Percentiles rank a stretch among this genome's conserved stretches.
These are phyloP conservation scores for Cyprinella venusta DNA, from an alignment of 2,797 vertebrate genomes.

Conservation along the genomic window DNA sequence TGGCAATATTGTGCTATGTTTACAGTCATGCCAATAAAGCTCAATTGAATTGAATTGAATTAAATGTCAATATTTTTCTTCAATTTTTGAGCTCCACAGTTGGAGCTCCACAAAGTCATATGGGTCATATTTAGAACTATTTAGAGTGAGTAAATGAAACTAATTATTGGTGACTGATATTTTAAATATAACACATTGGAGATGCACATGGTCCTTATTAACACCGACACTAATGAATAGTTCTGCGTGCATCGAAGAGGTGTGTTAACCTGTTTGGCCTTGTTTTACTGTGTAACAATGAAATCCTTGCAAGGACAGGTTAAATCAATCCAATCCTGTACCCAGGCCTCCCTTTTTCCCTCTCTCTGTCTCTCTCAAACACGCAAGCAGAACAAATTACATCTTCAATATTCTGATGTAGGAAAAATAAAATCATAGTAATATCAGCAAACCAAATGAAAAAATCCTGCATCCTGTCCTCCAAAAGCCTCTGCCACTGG, in stretches of 20 bases:
- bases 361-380: constrained; percentile 25
- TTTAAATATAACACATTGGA: neutral
- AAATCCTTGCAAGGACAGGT: constrained; percentile 32
- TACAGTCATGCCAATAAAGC: too few species aligned
- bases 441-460: constrained; percentile 68
- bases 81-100: neutral
- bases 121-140: neutral
- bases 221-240: neutral
- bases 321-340: constrained; percentile 42
- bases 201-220: neutral
- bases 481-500: constrained; percentile 62
- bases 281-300: constrained; percentile 50
- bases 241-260: neutral
- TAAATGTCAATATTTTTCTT: neutral
- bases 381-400: constrained; percentile 58
- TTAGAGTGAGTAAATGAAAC: neutral
- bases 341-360: constrained; percentile 19
- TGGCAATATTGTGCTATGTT: too few species aligned
- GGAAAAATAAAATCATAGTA: constrained; percentile 68
- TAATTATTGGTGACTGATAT: neutral
- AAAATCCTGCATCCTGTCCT: constrained; percentile 63
- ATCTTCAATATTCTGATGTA: constrained; percentile 55
- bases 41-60: too few species aligned
- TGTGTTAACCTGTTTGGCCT: constrained; percentile 27
- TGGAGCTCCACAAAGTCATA: neutral